Conservation (phyloP, 1,140 invertebrate species). For the Lordiphosa stackelbergi region DNA sequence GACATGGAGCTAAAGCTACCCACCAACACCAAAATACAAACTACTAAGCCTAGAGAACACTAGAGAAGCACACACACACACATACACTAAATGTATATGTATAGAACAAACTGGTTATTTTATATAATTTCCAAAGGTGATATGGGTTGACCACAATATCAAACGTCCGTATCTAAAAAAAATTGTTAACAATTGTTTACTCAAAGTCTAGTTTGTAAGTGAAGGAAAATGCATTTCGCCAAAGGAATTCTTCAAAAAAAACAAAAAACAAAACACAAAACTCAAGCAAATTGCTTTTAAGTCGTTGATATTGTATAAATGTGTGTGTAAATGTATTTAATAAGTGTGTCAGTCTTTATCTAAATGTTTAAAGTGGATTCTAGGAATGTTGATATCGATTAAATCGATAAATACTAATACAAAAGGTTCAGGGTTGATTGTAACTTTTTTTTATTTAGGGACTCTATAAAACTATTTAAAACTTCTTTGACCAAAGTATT, state of each 20-base stretch:
- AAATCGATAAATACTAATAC: no score
- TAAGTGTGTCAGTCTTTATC: slow-evolving; percentile 18
- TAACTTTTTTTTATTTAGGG: no score
- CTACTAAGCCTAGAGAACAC: slow-evolving; percentile 16
- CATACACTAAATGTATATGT: slow-evolving; percentile 18
- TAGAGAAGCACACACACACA: slow-evolving; percentile 19
- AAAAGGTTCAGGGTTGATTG: no score
- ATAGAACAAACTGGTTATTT: slow-evolving; percentile 5
- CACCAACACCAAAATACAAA: slow-evolving; percentile 60
- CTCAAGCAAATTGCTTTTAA: slow-evolving; percentile 48
- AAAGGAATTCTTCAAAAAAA: slow-evolving; percentile 54
- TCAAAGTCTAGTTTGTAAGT: slow-evolving; percentile 50
- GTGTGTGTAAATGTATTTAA: slow-evolving; percentile 21
- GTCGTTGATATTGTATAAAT: slow-evolving; percentile 34
- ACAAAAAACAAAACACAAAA: slow-evolving; percentile 35
- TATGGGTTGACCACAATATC: slow-evolving; percentile 56
- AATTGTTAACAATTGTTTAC: slow-evolving; percentile 54
- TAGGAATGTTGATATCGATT: no score
- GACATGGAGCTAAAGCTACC: slow-evolving; percentile 33
- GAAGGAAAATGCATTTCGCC: slow-evolving; percentile 63
- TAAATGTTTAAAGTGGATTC: slow-evolving; percentile 16
- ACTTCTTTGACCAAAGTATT: no score
- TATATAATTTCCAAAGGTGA: slow-evolving; percentile 45
- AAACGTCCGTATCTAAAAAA: slow-evolving; percentile 25
- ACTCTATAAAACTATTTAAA: no score